Evolutionary conservation across 64 coral and sea anemone genomes (phyloP).

Genomic region (Platygyra sinensis): DNA sequence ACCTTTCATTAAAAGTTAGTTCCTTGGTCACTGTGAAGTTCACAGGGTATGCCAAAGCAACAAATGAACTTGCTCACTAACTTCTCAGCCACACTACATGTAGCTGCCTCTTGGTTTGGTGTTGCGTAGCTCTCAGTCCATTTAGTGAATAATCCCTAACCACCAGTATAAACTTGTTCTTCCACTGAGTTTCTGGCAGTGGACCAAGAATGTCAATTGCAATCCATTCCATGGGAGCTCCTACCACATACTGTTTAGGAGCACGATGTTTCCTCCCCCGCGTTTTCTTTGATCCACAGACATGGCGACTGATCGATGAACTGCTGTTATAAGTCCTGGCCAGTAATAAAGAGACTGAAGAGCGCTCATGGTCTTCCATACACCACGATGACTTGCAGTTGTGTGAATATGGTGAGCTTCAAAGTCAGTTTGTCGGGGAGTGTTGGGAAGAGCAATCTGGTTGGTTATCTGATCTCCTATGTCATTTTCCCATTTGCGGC

Average conservation of each 20-base stretch:
- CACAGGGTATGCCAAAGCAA: slow-evolving; percentile 8
- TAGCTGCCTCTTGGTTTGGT: slow-evolving; percentile 45
- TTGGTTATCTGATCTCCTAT: slow-evolving; percentile 4
- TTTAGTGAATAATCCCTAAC: slow-evolving; percentile 31
- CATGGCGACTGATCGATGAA: slow-evolving; percentile 12
- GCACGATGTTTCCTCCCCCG: slow-evolving; percentile 9
- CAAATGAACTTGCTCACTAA: not conserved
- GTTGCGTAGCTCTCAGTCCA: slow-evolving; percentile 35
- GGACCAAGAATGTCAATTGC: slow-evolving; percentile 50
- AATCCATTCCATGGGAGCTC: slow-evolving; percentile 41
- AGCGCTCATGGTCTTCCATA: slow-evolving; percentile 42
- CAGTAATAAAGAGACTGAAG: slow-evolving; percentile 47
- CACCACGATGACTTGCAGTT: slow-evolving; percentile 34
- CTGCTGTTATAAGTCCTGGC: slow-evolving; percentile 44
- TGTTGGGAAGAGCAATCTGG: slow-evolving; percentile 31
- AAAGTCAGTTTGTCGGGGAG: slow-evolving; percentile 6
- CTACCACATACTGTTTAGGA: slow-evolving; percentile 18
- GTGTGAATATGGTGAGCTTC: slow-evolving; percentile 39
- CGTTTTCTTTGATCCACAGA: slow-evolving; percentile 54
- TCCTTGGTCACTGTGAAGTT: slow-evolving; percentile 36
- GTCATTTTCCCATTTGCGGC: slow-evolving; percentile 9
- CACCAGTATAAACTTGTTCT: slow-evolving; percentile 34
- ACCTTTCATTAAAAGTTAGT: slow-evolving; percentile 52
- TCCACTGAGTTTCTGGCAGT: slow-evolving; percentile 16
- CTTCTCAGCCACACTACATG: not conserved